A percentile compares a stretch with the other conserved stretches of the same genome.
phyloP scores from a whole-genome alignment of 2,113 vertebrate genomes.

The Anolis sagrei region DNA sequence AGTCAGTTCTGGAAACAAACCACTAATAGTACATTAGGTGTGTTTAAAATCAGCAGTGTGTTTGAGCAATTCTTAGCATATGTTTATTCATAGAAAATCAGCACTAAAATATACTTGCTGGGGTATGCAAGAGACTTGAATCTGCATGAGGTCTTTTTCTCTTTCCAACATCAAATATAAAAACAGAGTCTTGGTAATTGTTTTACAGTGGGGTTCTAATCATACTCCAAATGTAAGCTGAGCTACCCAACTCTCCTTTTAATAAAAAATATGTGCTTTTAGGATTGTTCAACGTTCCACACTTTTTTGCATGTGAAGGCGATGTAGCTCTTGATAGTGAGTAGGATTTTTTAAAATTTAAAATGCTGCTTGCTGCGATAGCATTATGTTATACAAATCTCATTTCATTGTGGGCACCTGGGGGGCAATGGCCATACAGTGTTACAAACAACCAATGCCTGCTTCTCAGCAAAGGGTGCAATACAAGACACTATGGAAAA shows the following conservation, averaged over 20 bases:
- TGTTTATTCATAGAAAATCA: slow-evolving; percentile 79
- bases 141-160: slow-evolving; percentile 66
- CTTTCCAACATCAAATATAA: slow-evolving; percentile 68
- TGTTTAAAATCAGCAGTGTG: slow-evolving; percentile 70
- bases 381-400: slow-evolving; percentile 60
- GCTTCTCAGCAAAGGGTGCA: slow-evolving; percentile 9
- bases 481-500: slow-evolving; percentile 19
- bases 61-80: slow-evolving; percentile 60
- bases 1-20: slow-evolving; percentile 61
- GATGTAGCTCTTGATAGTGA: slow-evolving; percentile 24
- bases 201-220: slow-evolving; percentile 77
- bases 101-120: slow-evolving; percentile 64
- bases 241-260: slow-evolving; percentile 66
- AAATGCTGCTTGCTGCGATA: slow-evolving; percentile 52
- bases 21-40: slow-evolving; percentile 61
- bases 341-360: slow-evolving; percentile 56
- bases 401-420: slow-evolving; percentile 49
- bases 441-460: not conserved
- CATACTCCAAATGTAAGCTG: slow-evolving; percentile 57
- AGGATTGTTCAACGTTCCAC: slow-evolving; percentile 63
- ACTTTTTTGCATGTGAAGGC: slow-evolving; percentile 46
- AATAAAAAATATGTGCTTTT: slow-evolving; percentile 69
- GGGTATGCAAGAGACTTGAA: slow-evolving; percentile 21
- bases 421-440: accelerated
- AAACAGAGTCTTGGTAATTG: slow-evolving; percentile 67